phyloP scores from a whole-genome alignment of 2,888 invertebrate species.

The Helicoverpa assulta region DNA sequence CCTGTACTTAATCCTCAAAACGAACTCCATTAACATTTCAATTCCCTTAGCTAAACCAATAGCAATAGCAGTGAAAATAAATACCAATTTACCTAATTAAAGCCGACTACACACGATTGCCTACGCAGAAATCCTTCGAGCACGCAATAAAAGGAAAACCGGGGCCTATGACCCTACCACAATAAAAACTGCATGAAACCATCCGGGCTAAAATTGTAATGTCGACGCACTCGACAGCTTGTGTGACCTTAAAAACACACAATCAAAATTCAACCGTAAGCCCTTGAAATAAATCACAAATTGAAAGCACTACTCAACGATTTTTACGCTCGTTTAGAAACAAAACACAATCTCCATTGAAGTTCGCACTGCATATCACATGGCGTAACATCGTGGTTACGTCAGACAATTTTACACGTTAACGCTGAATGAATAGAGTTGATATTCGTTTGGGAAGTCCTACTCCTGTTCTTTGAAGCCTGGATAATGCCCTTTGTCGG shows the following conservation, averaged over 20 bases:
- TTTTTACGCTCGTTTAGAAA: conserved; percentile 72
- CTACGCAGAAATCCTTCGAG: conserved; percentile 74
- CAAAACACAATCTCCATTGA: conserved; percentile 79
- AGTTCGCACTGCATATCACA: conserved; percentile 66
- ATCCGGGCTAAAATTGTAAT: conserved; percentile 88
- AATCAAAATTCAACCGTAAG: conserved; percentile 66
- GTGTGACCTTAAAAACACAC: conserved; percentile 74
- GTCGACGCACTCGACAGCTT: conserved; percentile 83
- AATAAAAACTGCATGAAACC: conserved; percentile 88
- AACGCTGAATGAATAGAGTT: conserved; percentile 54
- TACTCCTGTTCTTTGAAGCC: conserved; percentile 70
- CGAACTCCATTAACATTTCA: conserved; percentile 2
- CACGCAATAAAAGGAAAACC: conserved; percentile 78
- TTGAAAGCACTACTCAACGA: conserved; percentile 49
- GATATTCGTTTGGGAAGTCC: conserved; percentile 67
- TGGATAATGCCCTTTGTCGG: conserved; percentile 81
- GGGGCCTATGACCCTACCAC: conserved; percentile 86
- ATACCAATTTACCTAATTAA: conserved; percentile 69
- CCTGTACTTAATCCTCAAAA: conserved; percentile 13
- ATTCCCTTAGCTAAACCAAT: conserved; percentile 30
- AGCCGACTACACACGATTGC: conserved; percentile 50
- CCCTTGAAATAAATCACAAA: conserved; percentile 53
- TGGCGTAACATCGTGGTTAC: conserved; percentile 63
- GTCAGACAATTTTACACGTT: conserved; percentile 63
- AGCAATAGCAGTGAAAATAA: conserved; percentile 49